Evolutionary conservation across 1,140 invertebrate genomes (phyloP).

Genomic region (Monomorium pharaonis): DNA sequence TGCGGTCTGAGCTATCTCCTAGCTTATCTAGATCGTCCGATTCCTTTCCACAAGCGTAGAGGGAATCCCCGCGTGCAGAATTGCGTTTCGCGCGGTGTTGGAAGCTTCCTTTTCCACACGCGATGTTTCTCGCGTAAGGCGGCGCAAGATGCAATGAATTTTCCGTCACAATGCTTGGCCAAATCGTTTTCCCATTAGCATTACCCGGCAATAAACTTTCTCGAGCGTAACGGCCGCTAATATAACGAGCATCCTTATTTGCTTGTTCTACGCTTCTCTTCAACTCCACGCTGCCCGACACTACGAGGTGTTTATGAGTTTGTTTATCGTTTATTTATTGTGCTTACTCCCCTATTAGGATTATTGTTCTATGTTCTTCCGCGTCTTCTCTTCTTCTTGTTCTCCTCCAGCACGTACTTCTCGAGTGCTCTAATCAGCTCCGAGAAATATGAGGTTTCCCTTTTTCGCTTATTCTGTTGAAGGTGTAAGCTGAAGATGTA

Average conservation of each 20-base stretch:
- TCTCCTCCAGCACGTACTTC: background rate
- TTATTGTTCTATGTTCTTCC: slow-evolving; percentile 47
- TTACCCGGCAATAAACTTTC: slow-evolving; percentile 73
- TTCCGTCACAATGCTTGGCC: slow-evolving; percentile 40
- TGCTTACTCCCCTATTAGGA: background rate
- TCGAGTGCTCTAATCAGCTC: slow-evolving; percentile 24
- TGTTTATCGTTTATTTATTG: slow-evolving; percentile 72
- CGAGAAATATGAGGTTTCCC: slow-evolving; percentile 39
- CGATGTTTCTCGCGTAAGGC: background rate
- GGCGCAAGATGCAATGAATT: slow-evolving; percentile 63
- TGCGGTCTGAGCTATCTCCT: background rate
- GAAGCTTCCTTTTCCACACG: background rate
- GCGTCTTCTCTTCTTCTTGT: background rate
- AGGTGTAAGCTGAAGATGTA: background rate
- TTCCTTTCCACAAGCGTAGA: slow-evolving; percentile 3
- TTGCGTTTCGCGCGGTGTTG: background rate
- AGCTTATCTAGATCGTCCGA: background rate
- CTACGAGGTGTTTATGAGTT: slow-evolving; percentile 73
- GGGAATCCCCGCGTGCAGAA: background rate
- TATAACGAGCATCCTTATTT: slow-evolving; percentile 74
- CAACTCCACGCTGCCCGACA: slow-evolving; percentile 12
- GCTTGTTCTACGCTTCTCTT: slow-evolving; percentile 53
- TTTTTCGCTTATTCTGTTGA: background rate
- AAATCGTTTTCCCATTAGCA: slow-evolving; percentile 62
- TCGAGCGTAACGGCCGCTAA: slow-evolving; percentile 72